phyloP scores from a whole-genome alignment of 2,113 vertebrate species.

The Ptilonorhynchus violaceus region DNA sequence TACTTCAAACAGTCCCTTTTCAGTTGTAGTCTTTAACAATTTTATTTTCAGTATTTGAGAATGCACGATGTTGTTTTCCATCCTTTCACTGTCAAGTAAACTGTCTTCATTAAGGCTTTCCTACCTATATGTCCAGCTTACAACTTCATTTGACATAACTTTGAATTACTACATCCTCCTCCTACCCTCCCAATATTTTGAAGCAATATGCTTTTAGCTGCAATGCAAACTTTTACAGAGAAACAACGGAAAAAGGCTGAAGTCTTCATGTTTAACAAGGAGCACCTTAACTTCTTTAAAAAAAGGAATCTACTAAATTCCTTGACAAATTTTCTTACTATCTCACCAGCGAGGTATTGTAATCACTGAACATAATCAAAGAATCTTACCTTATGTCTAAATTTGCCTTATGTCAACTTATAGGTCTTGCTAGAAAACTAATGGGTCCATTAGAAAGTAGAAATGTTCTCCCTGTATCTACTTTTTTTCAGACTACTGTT shows the following conservation, averaged over 20 bases:
- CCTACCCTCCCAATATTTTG: background rate
- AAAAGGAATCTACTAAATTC: background rate
- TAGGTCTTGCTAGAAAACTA: background rate
- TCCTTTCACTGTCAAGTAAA: background rate
- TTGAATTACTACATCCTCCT: background rate
- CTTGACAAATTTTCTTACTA: background rate
- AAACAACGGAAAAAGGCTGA: background rate
- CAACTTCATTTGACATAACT: background rate
- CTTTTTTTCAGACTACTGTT: background rate
- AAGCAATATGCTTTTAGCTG: background rate
- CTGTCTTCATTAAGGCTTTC: background rate
- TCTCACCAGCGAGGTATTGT: background rate
- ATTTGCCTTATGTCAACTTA: background rate
- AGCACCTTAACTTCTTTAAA: background rate
- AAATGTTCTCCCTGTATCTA: background rate
- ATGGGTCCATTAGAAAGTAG: background rate
- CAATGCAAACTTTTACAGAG: background rate
- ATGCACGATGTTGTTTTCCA: background rate
- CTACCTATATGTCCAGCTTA: background rate
- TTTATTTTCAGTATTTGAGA: background rate
- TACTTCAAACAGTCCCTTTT: background rate
- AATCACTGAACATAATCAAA: background rate
- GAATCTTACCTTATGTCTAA: background rate
- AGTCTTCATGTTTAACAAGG: background rate
- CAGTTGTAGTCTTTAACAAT: background rate